A percentile compares a stretch with the other conserved stretches of the same genome.
Conservation (phyloP, 2,888 invertebrate genomes). For the Euzetes globulus region DNA sequence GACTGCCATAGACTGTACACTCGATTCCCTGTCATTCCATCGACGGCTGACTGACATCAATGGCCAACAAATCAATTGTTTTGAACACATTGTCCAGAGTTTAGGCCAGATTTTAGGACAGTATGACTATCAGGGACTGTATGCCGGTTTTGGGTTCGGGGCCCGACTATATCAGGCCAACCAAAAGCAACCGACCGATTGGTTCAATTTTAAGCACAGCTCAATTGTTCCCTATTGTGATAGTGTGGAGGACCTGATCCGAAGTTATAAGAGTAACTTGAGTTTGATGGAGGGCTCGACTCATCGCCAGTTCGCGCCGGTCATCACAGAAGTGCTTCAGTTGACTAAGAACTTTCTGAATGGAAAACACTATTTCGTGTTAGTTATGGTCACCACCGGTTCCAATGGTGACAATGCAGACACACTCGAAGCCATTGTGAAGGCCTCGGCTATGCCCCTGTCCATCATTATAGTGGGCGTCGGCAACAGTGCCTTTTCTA, state of each 20-base stretch:
- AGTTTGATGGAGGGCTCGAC: background rate
- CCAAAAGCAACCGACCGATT: background rate
- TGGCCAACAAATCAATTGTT: background rate
- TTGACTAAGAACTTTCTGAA: constrained; percentile 4
- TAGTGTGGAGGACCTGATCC: background rate
- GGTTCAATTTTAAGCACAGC: background rate
- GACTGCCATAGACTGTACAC: background rate
- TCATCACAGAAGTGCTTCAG: background rate
- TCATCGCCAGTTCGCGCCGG: background rate
- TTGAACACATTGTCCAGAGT: background rate
- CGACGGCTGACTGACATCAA: background rate
- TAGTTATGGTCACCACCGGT: background rate
- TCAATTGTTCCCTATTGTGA: constrained; percentile 7
- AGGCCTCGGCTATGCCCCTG: no score
- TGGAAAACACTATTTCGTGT: constrained; percentile 3
- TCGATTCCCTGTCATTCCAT: background rate
- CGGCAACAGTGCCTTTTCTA: no score
- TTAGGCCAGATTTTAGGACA: background rate
- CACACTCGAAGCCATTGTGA: no score
- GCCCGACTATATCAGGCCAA: background rate
- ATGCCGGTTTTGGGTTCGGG: background rate
- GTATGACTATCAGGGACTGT: constrained; percentile 5
- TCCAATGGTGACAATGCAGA: no score
- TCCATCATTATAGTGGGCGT: no score
- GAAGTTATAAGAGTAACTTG: background rate